phyloP scores from a whole-genome alignment of 2,888 invertebrate genomes.

The Mesoligia furuncula region DNA sequence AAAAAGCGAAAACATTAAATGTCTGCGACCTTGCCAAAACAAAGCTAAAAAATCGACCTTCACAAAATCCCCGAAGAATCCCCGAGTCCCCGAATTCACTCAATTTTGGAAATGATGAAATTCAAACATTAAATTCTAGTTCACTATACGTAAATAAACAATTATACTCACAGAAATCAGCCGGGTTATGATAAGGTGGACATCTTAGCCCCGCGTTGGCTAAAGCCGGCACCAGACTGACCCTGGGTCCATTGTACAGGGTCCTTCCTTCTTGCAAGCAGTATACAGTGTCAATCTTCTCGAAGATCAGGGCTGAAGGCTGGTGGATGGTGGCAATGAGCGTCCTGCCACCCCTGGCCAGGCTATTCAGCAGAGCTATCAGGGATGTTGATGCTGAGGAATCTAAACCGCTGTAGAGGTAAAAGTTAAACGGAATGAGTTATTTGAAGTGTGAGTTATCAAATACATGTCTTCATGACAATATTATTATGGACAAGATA shows the following conservation, averaged over 20 bases:
- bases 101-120: not conserved
- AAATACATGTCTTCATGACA: not conserved
- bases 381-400: constrained; percentile 96
- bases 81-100: not conserved
- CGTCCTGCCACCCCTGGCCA: constrained; percentile 96
- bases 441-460: not conserved
- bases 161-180: constrained; percentile 95
- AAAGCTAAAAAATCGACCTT: not conserved
- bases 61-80: not conserved
- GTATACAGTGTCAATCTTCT: constrained; percentile 97
- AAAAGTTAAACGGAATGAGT: not conserved
- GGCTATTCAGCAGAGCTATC: constrained; percentile 93
- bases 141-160: not conserved
- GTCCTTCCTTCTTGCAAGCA: constrained; percentile 95
- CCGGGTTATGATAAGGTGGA: constrained; percentile 98
- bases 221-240: constrained; percentile 94
- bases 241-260: constrained; percentile 95
- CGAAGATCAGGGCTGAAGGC: constrained; percentile 97
- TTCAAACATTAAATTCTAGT: not conserved
- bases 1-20: not conserved
- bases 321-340: constrained; percentile 98
- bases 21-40: not conserved
- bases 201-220: constrained; percentile 94
- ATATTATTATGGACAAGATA: not conserved
- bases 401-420: constrained; percentile 94